A percentile compares a stretch with the other conserved stretches of the same genome.
Conservation (phyloP, 2,113 vertebrate genomes). For the Siphamia tubifer region DNA sequence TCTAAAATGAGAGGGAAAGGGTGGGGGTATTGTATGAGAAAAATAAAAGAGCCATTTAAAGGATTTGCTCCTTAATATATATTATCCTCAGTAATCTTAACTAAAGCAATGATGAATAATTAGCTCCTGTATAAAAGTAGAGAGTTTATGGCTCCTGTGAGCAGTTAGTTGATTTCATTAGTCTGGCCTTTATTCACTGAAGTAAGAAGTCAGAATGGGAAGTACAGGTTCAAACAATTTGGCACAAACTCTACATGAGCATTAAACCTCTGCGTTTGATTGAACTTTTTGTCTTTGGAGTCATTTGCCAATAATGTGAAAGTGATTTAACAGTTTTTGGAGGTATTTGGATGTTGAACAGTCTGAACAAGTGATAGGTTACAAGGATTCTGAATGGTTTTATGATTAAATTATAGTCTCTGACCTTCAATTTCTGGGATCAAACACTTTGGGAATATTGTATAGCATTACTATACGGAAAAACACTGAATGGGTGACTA, state of each 20-base stretch:
- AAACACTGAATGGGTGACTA: too few species aligned
- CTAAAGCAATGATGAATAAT: conserved; percentile 73
- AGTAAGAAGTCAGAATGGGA: conserved; percentile 41
- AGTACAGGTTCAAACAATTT: conserved; percentile 31
- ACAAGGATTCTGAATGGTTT: background rate
- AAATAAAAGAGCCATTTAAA: conserved; percentile 77
- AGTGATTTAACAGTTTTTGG: background rate
- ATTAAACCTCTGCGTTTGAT: background rate
- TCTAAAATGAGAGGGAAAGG: conserved; percentile 73
- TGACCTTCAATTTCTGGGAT: background rate
- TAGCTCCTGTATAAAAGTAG: conserved; percentile 71
- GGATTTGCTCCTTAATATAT: conserved; percentile 74
- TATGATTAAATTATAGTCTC: background rate
- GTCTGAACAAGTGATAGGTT: background rate
- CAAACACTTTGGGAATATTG: background rate
- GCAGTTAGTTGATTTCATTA: conserved; percentile 71
- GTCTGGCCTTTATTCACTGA: conserved; percentile 44
- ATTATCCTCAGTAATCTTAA: conserved; percentile 74
- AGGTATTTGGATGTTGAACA: background rate
- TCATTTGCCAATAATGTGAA: background rate
- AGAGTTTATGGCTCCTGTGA: conserved; percentile 61
- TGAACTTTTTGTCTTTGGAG: conserved; percentile 11
- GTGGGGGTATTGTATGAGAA: conserved; percentile 51
- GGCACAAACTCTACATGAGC: conserved; percentile 12
- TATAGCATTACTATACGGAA: too few species aligned